phyloP scores from a whole-genome alignment of 2,888 invertebrate species.

The Flexamia atlantica region DNA sequence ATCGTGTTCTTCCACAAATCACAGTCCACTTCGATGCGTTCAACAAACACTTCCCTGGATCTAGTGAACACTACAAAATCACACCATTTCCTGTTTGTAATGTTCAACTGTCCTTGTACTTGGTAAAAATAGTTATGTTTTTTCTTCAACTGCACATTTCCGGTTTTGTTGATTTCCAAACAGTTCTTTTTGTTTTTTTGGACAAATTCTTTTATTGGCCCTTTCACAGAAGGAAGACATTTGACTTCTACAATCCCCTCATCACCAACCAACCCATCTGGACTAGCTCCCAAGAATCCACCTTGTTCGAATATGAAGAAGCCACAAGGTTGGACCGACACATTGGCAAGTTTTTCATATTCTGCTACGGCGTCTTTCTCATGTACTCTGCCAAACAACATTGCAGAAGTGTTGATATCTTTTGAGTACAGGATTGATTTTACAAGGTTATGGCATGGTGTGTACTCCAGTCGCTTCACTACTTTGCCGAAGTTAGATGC shows the following conservation, averaged over 20 bases:
- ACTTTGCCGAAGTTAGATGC: slow-evolving; percentile 59
- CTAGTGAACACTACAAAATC: slow-evolving; percentile 63
- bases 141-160: slow-evolving; percentile 56
- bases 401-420: neutral
- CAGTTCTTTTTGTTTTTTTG: neutral
- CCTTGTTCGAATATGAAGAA: slow-evolving; percentile 52
- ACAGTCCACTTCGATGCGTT: slow-evolving; percentile 53
- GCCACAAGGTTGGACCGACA: slow-evolving; percentile 57
- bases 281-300: slow-evolving; percentile 58
- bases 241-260: slow-evolving; percentile 44
- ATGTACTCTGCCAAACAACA: slow-evolving; percentile 47
- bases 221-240: slow-evolving; percentile 20
- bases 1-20: slow-evolving; percentile 46
- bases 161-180: slow-evolving; percentile 1
- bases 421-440: neutral
- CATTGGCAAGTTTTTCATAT: slow-evolving; percentile 7
- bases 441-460: slow-evolving; percentile 57
- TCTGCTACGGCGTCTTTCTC: slow-evolving; percentile 5
- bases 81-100: slow-evolving; percentile 61
- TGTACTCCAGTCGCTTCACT: slow-evolving; percentile 38
- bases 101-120: slow-evolving; percentile 66
- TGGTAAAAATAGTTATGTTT: slow-evolving; percentile 65
- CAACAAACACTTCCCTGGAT: slow-evolving; percentile 28
- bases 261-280: slow-evolving; percentile 60
- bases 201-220: neutral